These are phyloP conservation scores for Camelus bactrianus DNA, from an alignment of 2,113 vertebrate species.

Conservation along the genomic window DNA sequence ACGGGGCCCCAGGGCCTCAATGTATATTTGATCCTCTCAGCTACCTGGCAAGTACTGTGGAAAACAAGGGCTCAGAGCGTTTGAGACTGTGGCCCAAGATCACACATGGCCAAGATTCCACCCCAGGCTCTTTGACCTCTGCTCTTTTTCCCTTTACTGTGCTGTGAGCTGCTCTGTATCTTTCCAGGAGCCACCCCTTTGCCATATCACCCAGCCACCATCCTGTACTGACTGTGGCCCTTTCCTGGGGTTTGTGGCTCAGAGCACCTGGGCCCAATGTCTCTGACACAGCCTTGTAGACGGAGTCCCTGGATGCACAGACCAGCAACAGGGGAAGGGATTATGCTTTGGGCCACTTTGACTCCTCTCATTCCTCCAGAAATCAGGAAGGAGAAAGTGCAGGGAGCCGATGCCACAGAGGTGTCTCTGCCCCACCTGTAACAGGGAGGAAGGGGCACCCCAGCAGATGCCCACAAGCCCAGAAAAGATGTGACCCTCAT, in stretches of 20 bases:
- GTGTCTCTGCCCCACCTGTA: too few species aligned
- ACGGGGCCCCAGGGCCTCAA: neutral
- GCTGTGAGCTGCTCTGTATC: neutral
- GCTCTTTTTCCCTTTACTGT: accelerated
- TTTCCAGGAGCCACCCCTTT: neutral
- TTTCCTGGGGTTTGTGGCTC: neutral
- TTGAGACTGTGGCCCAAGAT: neutral
- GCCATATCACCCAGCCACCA: accelerated
- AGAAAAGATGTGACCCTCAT: neutral
- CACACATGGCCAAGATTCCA: neutral
- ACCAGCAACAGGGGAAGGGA: neutral
- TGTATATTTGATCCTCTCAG: neutral
- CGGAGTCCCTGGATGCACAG: neutral
- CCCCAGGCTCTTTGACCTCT: neutral
- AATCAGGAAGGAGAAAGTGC: neutral
- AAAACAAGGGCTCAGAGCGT: neutral
- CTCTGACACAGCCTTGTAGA: neutral
- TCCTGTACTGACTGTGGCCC: accelerated
- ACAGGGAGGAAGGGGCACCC: neutral
- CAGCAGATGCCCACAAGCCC: neutral
- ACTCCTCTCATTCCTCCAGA: neutral
- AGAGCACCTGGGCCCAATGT: neutral
- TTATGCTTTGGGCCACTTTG: neutral
- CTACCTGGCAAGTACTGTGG: neutral
- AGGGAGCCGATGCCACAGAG: accelerated